Evolutionary conservation across 30 jellyfish, hydroid and myxozoan species (phyloP), one percentile per base, ranked within the genome.

Genomic region (Pelagia noctiluca): DNA sequence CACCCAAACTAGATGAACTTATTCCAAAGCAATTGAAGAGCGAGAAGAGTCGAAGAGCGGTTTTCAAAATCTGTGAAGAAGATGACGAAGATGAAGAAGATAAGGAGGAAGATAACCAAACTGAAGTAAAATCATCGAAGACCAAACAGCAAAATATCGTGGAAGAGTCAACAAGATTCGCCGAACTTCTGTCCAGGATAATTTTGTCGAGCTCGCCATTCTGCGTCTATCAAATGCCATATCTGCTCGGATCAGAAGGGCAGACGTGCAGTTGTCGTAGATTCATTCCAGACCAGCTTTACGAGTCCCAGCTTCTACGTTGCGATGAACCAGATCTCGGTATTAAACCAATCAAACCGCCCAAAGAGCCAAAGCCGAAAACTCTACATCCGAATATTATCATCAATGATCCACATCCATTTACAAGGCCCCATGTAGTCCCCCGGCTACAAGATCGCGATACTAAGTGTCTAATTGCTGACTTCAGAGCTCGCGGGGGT

Each of bases 401-500:
- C 38, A 47, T 76, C 46, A 88, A 86, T 13, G 93, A 71, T 5
- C 93, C 98, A 13, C 98, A 93, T 85, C 68, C 90, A 1, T 93
- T 93, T 63, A 93, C 98, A 8, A 70, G 72, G 33, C 95, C 98
- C n/a, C 82, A 63, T 33, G 54, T 88, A 18, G 84, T 76, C 81
- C 86, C 89, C 81, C 78, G 87, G 68, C 80, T 83, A 12, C 82
- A 86, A 53, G 96, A 86, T 63, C 78, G 33, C 33, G 38, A 31
- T 4, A 73, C 79, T n/a, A 68, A 66, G 57, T 31, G 83, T 76
- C 22, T 86, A 57, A 22, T 86, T 3, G 89, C 96, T 10, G 98
- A 93, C 72, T 93, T 73, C 77, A 90, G 98, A 22, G 98, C 98
- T 37, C 88, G 92, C 19, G 98, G 98, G 69, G 98, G 98, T 22